These are phyloP conservation scores for Microtus pennsylvanicus DNA, from an alignment of 2,113 vertebrate species.

Conservation along the genomic window DNA sequence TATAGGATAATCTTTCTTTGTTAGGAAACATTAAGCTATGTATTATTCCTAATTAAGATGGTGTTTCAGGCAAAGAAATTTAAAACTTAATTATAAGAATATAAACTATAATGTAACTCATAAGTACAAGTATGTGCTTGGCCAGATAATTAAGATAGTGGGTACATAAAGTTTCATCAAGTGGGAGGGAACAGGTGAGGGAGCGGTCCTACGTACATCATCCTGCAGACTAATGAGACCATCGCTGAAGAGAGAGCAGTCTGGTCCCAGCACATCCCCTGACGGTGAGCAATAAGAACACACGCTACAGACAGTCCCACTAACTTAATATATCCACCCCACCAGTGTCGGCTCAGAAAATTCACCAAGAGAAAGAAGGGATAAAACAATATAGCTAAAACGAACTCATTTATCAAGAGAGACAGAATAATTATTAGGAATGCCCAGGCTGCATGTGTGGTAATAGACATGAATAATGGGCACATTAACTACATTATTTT, in stretches of 20 bases:
- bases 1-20: not conserved
- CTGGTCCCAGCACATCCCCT: not conserved
- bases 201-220: constrained; percentile 9
- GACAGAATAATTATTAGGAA: constrained; percentile 69
- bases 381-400: constrained; percentile 30
- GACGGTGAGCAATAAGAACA: not conserved
- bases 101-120: constrained; percentile 59
- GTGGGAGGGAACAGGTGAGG: constrained; percentile 36
- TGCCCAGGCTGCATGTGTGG: constrained; percentile 15
- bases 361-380: constrained; percentile 56
- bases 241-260: not conserved
- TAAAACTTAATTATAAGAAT: constrained; percentile 62
- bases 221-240: constrained; percentile 26
- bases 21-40: constrained; percentile 36
- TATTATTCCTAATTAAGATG: constrained; percentile 45
- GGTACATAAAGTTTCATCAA: constrained; percentile 50
- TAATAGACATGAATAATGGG: constrained; percentile 66
- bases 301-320: not conserved
- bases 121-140: not conserved
- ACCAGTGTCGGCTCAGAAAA: constrained; percentile 28
- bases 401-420: constrained; percentile 70
- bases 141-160: constrained; percentile 41
- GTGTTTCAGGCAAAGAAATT: constrained; percentile 65
- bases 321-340: constrained; percentile 17
- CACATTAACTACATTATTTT: constrained; percentile 62